Conservation (phyloP, 2,113 vertebrate species). For the Corapipo altera region DNA sequence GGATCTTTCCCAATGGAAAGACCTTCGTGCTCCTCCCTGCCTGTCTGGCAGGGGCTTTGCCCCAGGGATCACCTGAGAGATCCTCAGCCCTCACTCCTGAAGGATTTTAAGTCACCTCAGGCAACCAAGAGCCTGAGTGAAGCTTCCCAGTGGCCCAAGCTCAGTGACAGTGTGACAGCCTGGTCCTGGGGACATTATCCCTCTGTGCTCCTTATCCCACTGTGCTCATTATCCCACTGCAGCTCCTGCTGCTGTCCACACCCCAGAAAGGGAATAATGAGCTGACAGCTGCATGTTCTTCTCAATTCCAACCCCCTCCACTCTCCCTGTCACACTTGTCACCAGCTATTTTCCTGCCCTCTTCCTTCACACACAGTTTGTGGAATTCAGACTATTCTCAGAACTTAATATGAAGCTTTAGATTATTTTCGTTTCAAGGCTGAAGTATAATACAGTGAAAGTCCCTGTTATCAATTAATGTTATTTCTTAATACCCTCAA, state of each 20-base stretch:
- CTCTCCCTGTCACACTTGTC: background rate
- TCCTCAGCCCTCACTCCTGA: rapidly evolving
- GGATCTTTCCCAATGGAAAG: background rate
- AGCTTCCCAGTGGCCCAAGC: background rate
- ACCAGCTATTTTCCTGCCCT: background rate
- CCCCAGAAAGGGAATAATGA: background rate
- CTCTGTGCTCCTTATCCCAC: background rate
- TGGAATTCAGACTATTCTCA: background rate
- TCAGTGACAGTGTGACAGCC: background rate
- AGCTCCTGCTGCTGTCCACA: background rate
- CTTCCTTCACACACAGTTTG: background rate
- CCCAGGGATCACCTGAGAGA: rapidly evolving
- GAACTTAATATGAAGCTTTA: background rate
- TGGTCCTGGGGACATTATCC: background rate
- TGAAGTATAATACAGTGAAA: background rate
- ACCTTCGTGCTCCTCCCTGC: background rate
- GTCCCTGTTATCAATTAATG: background rate
- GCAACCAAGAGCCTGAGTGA: background rate
- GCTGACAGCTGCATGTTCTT: background rate
- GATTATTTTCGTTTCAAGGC: background rate
- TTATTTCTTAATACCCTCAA: background rate
- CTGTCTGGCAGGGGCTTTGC: background rate
- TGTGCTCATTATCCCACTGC: background rate
- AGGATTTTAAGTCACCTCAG: background rate
- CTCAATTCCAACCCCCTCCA: background rate